A percentile compares a stretch with the other conserved stretches of the same genome.
Conservation (phyloP, 2,888 invertebrate species). For the Acanthosepion pharaonis region DNA sequence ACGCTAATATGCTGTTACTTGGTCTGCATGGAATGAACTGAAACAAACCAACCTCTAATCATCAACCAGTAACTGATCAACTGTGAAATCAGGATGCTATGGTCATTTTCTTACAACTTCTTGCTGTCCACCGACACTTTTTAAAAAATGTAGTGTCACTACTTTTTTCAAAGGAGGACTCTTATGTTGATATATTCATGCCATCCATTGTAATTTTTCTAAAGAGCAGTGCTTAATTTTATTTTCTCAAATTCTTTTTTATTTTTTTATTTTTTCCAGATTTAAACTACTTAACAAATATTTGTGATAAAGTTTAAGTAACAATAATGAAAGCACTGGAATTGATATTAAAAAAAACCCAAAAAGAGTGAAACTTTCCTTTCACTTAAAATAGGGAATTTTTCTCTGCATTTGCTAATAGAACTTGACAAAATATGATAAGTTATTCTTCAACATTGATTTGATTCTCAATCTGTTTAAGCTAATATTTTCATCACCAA, state of each 20-base stretch:
- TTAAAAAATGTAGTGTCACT: not conserved
- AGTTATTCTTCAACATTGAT: not conserved
- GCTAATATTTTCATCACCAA: not conserved
- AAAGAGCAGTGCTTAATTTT: not conserved
- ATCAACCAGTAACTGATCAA: conserved; percentile 6
- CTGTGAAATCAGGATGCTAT: not conserved
- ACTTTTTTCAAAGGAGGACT: not conserved
- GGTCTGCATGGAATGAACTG: conserved; percentile 33
- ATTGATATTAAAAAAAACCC: too few relatives aligned
- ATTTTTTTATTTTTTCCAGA: too few relatives aligned
- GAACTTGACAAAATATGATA: not conserved
- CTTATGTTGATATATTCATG: not conserved
- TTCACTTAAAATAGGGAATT: not conserved
- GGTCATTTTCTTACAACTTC: conserved; percentile 33
- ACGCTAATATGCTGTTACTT: not conserved
- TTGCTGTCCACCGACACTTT: not conserved
- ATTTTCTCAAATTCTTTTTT: too few relatives aligned
- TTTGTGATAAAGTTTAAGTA: too few relatives aligned
- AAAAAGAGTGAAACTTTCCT: not conserved
- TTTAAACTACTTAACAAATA: too few relatives aligned
- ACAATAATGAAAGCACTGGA: too few relatives aligned
- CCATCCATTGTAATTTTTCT: not conserved
- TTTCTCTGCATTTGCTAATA: not conserved
- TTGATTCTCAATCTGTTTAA: not conserved
- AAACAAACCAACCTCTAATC: not conserved